A percentile compares a stretch with the other conserved stretches of the same genome.
These are phyloP conservation scores for Gymnodraco acuticeps DNA, from an alignment of 2,797 vertebrate species.

Conservation along the genomic window DNA sequence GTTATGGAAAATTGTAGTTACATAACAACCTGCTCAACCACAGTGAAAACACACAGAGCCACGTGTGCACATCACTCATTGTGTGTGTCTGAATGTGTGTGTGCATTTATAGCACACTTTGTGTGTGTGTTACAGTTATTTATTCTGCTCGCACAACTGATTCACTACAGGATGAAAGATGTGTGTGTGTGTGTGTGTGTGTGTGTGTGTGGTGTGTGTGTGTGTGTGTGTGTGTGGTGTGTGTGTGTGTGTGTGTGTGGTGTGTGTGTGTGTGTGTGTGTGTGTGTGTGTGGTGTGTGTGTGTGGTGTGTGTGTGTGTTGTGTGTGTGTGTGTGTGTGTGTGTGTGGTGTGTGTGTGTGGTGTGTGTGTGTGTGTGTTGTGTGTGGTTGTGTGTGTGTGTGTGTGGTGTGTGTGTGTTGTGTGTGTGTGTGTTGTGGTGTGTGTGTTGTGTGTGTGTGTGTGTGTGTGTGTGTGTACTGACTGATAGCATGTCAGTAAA, in stretches of 20 bases:
- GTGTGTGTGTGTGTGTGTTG: conserved; percentile 12
- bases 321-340: conserved; percentile 13
- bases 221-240: conserved; percentile 6
- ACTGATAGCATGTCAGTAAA: conserved; percentile 57
- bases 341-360: conserved; percentile 11
- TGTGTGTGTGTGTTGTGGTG: no score
- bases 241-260: background rate
- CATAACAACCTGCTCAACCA: conserved; percentile 30
- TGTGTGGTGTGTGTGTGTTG: no score
- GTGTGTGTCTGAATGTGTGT: background rate
- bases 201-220: background rate
- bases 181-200: conserved; percentile 7
- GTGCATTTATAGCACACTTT: background rate
- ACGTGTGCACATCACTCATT: background rate
- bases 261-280: conserved; percentile 10
- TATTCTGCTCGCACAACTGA: conserved; percentile 7
- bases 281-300: conserved; percentile 23
- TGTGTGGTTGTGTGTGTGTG: conserved; percentile 4
- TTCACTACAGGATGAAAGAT: conserved; percentile 3
- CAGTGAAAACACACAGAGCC: background rate
- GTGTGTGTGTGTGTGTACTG: conserved; percentile 26
- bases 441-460: conserved; percentile 16
- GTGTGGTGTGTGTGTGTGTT: no score
- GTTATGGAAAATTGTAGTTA: conserved; percentile 5
- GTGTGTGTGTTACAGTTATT: conserved; percentile 5